Evolutionary conservation across 2,797 vertebrate genomes (phyloP), one percentile per base, ranked within the genome.

Genomic region (Acestrorhynchus altus): DNA sequence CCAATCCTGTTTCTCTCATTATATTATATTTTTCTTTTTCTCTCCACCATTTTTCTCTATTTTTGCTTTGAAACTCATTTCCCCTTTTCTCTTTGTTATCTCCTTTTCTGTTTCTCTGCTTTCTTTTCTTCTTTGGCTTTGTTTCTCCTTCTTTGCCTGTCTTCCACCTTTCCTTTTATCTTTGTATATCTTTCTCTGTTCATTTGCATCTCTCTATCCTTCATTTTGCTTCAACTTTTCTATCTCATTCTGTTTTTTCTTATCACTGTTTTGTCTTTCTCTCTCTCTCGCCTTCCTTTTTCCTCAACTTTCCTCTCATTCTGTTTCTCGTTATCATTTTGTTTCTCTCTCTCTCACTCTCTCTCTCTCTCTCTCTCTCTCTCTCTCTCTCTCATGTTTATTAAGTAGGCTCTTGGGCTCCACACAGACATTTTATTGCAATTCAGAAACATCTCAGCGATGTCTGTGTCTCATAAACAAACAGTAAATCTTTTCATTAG

Each of bases 401-500:
- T 13, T 56, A 24, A 24, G 22, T 26, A 20, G 15, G 44, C 44
- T 15, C 39, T 47, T 42, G n/a, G n/a, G 56, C 31, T 47, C 51
- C 47, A 7, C 44, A 4, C 44, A 16, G 54, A 44, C 40, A n/a
- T 63, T 64, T 39, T 52, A 65, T 59, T 67, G 63, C 51, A 26
- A 51, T 74, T 31, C 39, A 49, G 28, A 54, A 26, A 70, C 47
- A 15, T 52, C 40, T 15, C 22, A n/a, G 18, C 60, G 26, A 54
- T 54, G 26, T 56, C 49, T 57, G 15, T 8, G 24, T 72, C n/a
- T 66, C 51, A n/a, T 47, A 61, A 46, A 61, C 26, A 18, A 63
- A 31, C 59, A 47, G 71, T 46, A 73, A 73, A 73, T 39, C 71
- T 49, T 73, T 61, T 73, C 71, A 73, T 73, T 73, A 63, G 71